Conservation (phyloP, 2,113 vertebrate species). For the Mus musculus region GRCm39 chr1:182917001-182917500, state of each 20-base stretch:
- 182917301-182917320: slow-evolving; percentile 76
- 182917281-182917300: slow-evolving; percentile 84
- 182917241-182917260: slow-evolving; percentile 87
- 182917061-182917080: slow-evolving; percentile 85
- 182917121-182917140: slow-evolving; percentile 89
- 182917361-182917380: slow-evolving; percentile 80
- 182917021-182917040: slow-evolving; percentile 87
- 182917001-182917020: slow-evolving; percentile 90
- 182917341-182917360: slow-evolving; percentile 63
- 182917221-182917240: slow-evolving; percentile 86
- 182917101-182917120: slow-evolving; percentile 79
- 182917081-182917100: slow-evolving; percentile 85
- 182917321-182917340: slow-evolving; percentile 76
- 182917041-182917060: slow-evolving; percentile 88
- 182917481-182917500: neutral
- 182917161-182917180: slow-evolving; percentile 90
- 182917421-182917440: slow-evolving; percentile 84
- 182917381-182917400: slow-evolving; percentile 86
- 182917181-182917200: slow-evolving; percentile 85
- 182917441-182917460: slow-evolving; percentile 55
- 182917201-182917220: slow-evolving; percentile 88
- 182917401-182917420: slow-evolving; percentile 85
- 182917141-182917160: slow-evolving; percentile 87
- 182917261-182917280: slow-evolving; percentile 88
- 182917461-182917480: neutral